Base-by-base conservation (phyloP, 2,797 vertebrate genomes). In the Lophotriccus pileatus region DNA sequence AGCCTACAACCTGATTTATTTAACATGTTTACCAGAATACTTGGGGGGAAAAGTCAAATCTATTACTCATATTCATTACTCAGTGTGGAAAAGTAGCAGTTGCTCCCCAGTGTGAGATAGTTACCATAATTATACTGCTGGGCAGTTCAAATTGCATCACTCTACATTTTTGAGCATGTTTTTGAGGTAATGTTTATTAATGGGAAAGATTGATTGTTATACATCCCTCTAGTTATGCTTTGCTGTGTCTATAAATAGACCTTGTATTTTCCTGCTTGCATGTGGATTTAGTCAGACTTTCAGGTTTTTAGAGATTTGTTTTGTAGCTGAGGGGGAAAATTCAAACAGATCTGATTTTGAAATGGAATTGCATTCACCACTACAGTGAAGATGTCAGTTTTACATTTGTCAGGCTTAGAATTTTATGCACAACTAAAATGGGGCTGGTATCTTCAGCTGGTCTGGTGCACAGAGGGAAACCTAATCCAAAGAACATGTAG, bases 31-130 rank as follows among this genome's bases (percentile, higher is more conserved):
- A 74, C 84, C 60, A 77, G 79, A 89, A 68, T 78, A 66, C 64
- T 83, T 87, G 55, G 34, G 37, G 73, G 60, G 32, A 47, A 67
- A 86, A 85, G 75, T 90, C 36, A 89, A 87, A 93, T 89, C 63
- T 91, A n/a, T 95, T 96, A 93, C 84, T 96, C 88, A 92, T 90
- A 90, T 66, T 83, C 82, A 87, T 96, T 95, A 95, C 68, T 95
- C 74, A 84, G 43, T 14, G 2, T 90, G 68, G 72, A 94, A 95
- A 97, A 95, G 74, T 72, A 87, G 75, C 74, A 77, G 76, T 93
- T 92, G 55, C 25, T 87, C 80, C 79, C 64, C 44, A 58, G 50
- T 87, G 75, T 79, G 86, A 89, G 73, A 53, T 67, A 67, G 82
- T 89, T 95, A 41, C 72, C 69, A 72, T 88, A 92, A 97, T 96